These are phyloP conservation scores for Sphaeramia orbicularis DNA, from an alignment of 2,797 vertebrate species.

Conservation along the genomic window DNA sequence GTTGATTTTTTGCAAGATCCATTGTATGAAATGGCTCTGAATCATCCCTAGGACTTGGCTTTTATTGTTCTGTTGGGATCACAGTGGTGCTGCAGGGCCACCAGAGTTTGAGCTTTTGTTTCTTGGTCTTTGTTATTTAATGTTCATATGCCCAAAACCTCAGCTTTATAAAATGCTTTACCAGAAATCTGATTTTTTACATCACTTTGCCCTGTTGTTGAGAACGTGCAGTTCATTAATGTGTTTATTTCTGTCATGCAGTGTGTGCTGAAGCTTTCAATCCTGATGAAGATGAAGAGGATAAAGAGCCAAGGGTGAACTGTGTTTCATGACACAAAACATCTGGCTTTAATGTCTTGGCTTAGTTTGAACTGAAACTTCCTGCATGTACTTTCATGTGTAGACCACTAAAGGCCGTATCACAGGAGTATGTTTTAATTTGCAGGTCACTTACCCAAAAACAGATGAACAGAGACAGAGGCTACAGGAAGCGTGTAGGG, in stretches of 20 bases:
- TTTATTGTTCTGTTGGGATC: conserved; percentile 4
- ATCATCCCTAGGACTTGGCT: conserved; percentile 4
- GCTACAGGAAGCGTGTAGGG: conserved; percentile 97
- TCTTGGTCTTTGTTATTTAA: not conserved
- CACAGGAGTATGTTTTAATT: conserved; percentile 29
- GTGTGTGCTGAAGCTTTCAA: conserved; percentile 99
- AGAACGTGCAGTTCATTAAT: conserved; percentile 9
- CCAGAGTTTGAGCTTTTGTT: conserved; percentile 9
- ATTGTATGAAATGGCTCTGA: conserved; percentile 18
- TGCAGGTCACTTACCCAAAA: conserved; percentile 97
- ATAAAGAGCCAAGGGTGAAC: conserved; percentile 93
- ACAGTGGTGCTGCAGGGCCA: not conserved
- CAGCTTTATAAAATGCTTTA: not conserved
- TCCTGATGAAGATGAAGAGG: conserved; percentile 98
- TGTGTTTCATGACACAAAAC: not conserved
- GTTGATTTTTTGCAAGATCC: conserved; percentile 27
- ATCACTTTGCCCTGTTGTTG: not conserved
- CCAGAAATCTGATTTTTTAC: not conserved
- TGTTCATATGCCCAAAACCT: not conserved
- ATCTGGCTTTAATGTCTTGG: not conserved
- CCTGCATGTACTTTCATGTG: not conserved
- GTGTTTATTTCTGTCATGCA: conserved; percentile 63
- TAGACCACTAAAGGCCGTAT: not conserved
- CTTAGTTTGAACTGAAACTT: not conserved
- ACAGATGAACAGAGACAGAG: conserved; percentile 98